Evolutionary conservation across 1,140 invertebrate genomes (phyloP).

Genomic region (Heliconius hewitsoni): DNA sequence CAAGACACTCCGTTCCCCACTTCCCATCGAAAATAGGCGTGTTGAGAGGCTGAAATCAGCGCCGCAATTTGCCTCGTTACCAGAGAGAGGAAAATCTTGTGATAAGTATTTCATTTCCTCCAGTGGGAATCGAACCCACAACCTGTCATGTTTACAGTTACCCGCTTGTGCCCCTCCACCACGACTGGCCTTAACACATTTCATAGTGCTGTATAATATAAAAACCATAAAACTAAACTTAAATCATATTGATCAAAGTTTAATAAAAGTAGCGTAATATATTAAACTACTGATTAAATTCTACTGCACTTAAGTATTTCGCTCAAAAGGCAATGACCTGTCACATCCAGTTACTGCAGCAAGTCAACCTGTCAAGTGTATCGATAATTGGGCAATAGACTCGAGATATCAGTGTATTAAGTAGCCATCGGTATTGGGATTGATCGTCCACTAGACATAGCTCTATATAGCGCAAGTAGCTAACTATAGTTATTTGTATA

Average conservation of each 20-base stretch:
- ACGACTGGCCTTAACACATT: no score
- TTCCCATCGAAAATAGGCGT: no score
- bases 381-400: constrained; percentile 24
- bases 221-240: neutral
- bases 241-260: neutral
- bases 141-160: no score
- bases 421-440: neutral
- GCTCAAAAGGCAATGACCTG: constrained; percentile 11
- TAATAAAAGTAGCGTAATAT: neutral
- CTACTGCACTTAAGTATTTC: neutral
- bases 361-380: constrained; percentile 26
- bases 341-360: constrained; percentile 10
- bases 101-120: no score
- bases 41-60: no score
- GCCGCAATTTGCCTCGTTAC: no score
- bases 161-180: no score
- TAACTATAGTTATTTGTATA: neutral
- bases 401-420: constrained; percentile 1
- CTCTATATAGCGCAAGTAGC: neutral
- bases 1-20: no score
- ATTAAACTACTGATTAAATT: neutral
- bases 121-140: no score
- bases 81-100: no score
- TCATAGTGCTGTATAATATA: neutral
- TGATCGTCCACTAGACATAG: constrained; percentile 4